Base-by-base conservation (phyloP, 2,797 vertebrate species). In the Poeciliopsis paucimaculata region DNA sequence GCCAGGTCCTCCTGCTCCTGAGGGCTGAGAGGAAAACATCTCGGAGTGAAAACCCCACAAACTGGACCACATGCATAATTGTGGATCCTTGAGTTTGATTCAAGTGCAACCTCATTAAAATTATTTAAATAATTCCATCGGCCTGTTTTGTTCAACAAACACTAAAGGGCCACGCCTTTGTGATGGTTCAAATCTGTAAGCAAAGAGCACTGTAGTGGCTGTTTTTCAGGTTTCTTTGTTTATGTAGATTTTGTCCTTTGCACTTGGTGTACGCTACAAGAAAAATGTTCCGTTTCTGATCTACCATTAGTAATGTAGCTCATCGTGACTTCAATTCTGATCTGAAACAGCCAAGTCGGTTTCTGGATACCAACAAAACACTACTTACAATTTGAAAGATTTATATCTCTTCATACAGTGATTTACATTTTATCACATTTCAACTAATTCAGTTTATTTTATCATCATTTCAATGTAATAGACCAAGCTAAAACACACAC, bases 1-100 rank as follows among this genome's bases (percentile, higher is more conserved):
- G 96, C 96, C 92, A 96, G 94, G 91, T 97, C 96, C 86, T 97
- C 96, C 94, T 96, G 96, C 93, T 97, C 96, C 94, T 96, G 96
- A 90, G 95, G 95, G 78, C 96, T 97, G 89, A 91, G 31, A 70
- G 68, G 90, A 53, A 34, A 53, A 77, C 26, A 1, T 34, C 2
- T 34, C 16, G 4, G 1, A 12, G 23, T 36, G 28, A 2, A 47
- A 73, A 73, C 7, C 8, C 0, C 10, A 20, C 55, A 73, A n/a
- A 45, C 0, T 13, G 41, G 26, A 45, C 12, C 0, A 45, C 43
- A 39, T 16, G 15, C 43, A 34, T 31, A 6, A 49, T 10, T 1
- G n/a, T 18, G 20, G 26, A 46, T 28, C 26, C 26, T n/a, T 45
- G 5, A 16, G 43, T 77, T 60, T 47, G 74, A 51, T 72, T 45